Conservation (phyloP, 2,888 invertebrate species). For the Amorpha juglandis region DNA sequence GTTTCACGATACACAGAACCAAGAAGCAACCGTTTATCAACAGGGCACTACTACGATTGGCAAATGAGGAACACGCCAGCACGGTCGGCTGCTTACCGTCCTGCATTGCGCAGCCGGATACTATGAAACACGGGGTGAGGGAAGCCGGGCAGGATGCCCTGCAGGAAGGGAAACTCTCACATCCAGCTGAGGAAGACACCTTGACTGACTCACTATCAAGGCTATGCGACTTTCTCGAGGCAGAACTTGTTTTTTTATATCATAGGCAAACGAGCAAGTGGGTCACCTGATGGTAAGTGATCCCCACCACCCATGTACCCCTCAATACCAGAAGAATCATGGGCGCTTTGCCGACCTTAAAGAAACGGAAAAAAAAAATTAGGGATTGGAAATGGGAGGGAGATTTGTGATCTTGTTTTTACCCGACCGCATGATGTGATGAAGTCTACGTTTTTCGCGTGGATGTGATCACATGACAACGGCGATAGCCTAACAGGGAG, state of each 20-base stretch:
- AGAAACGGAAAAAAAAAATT: too few species aligned
- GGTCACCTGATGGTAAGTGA: not conserved
- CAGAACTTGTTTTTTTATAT: not conserved
- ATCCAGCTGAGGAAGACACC: not conserved
- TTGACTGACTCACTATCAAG: constrained; percentile 10
- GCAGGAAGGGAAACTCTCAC: constrained; percentile 17
- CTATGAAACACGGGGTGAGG: constrained; percentile 22
- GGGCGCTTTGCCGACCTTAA: too few species aligned
- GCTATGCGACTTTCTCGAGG: not conserved
- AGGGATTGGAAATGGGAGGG: too few species aligned
- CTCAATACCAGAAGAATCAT: too few species aligned
- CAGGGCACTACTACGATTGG: not conserved
- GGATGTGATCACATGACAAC: too few species aligned
- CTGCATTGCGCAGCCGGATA: constrained; percentile 29
- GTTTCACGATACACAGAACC: not conserved
- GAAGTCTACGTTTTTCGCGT: too few species aligned
- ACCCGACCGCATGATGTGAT: too few species aligned
- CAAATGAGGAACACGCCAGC: constrained; percentile 27
- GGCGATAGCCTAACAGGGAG: too few species aligned
- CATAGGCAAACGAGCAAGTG: too few species aligned
- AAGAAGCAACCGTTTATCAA: constrained; percentile 8
- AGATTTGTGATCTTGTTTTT: too few species aligned
- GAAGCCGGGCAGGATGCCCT: constrained; percentile 7
- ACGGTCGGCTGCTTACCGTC: constrained; percentile 31
- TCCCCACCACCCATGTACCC: not conserved